Conservation (phyloP, 1,140 invertebrate genomes). For the Microplitis demolitor region DNA sequence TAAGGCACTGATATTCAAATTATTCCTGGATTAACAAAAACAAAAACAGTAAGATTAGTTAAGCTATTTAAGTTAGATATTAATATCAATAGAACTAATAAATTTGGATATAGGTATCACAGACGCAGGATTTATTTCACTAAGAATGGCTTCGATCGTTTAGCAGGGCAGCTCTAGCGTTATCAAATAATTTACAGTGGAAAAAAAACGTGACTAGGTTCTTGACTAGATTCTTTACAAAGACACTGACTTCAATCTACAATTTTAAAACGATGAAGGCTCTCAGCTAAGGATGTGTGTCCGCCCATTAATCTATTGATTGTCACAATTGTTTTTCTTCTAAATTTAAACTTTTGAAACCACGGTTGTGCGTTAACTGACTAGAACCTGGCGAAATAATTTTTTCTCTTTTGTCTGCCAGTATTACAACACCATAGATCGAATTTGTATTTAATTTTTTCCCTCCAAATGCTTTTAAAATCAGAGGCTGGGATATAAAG, state of each 20-base stretch:
- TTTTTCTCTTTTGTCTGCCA: neutral
- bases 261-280: slow-evolving; percentile 24
- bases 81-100: neutral
- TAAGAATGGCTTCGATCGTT: neutral
- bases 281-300: slow-evolving; percentile 8
- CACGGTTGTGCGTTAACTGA: neutral
- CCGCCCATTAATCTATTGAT: slow-evolving; percentile 8
- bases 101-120: neutral
- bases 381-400: neutral
- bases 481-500: neutral
- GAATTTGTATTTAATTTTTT: neutral
- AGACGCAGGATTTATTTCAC: neutral
- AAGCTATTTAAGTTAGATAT: neutral
- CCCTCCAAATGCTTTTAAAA: neutral
- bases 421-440: neutral
- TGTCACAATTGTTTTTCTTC: slow-evolving; percentile 8
- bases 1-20: no score
- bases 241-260: slow-evolving; percentile 1
- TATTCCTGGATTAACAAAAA: no score
- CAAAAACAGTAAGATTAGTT: no score
- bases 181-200: slow-evolving; percentile 13
- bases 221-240: slow-evolving; percentile 15
- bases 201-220: slow-evolving; percentile 26
- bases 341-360: slow-evolving; percentile 5
- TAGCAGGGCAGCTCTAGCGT: neutral